Conservation (phyloP, 2,888 invertebrate species). For the Brachypterus glaber region DNA sequence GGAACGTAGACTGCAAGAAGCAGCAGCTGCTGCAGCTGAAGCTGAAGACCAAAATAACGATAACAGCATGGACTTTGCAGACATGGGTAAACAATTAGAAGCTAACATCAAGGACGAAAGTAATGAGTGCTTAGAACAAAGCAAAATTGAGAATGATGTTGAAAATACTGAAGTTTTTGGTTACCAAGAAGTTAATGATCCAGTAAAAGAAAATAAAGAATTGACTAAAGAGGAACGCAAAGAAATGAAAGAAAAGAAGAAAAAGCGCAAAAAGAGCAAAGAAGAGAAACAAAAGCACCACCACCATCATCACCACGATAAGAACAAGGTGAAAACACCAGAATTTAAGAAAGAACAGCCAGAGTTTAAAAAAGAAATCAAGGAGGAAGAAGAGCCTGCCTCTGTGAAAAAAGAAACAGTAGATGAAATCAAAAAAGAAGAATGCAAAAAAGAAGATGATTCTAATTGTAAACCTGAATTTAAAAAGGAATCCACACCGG, state of each 20-base stretch:
- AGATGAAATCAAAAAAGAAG: slow-evolving; percentile 12
- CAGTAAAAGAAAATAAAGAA: slow-evolving; percentile 28
- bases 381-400: slow-evolving; percentile 5
- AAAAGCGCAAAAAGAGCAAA: slow-evolving; percentile 74
- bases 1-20: slow-evolving; percentile 43
- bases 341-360: slow-evolving; percentile 31
- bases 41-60: slow-evolving; percentile 45
- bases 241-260: slow-evolving; percentile 68
- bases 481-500: slow-evolving; percentile 19
- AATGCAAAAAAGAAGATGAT: background rate
- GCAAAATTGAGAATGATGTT: slow-evolving; percentile 41
- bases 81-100: slow-evolving; percentile 73
- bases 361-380: slow-evolving; percentile 14
- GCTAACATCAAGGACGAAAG: slow-evolving; percentile 67
- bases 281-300: slow-evolving; percentile 65
- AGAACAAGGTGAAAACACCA: slow-evolving; percentile 35
- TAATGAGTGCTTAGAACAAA: slow-evolving; percentile 44
- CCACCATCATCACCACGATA: slow-evolving; percentile 55
- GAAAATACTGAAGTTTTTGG: slow-evolving; percentile 24
- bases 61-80: slow-evolving; percentile 71
- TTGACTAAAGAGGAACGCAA: slow-evolving; percentile 39
- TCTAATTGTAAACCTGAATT: slow-evolving; percentile 5
- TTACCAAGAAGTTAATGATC: slow-evolving; percentile 16
- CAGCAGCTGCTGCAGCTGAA: slow-evolving; percentile 31
- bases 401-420: slow-evolving; percentile 5